These are phyloP conservation scores for Vandiemenella viatica DNA, from an alignment of 2,888 invertebrate genomes.

Conservation along the genomic window DNA sequence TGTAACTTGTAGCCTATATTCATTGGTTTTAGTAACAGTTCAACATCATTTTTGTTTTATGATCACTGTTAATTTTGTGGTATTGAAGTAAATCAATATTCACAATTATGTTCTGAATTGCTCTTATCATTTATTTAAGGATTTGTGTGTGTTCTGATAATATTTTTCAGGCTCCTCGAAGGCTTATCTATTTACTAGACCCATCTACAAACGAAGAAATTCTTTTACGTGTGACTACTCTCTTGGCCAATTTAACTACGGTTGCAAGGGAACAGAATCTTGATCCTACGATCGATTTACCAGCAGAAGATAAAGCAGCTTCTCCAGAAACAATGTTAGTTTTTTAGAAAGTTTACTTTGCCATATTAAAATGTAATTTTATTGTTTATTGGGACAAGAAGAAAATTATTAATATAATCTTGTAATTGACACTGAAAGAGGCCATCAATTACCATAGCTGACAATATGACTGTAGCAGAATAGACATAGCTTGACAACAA, in stretches of 20 bases:
- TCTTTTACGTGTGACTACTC: slow-evolving; percentile 32
- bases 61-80: too few relatives aligned
- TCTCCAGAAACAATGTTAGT: slow-evolving; percentile 37
- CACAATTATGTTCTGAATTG: too few relatives aligned
- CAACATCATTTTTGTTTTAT: too few relatives aligned
- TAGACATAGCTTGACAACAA: too few relatives aligned
- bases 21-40: too few relatives aligned
- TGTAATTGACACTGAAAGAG: neutral
- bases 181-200: slow-evolving; percentile 31
- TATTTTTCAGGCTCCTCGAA: slow-evolving; percentile 32
- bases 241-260: slow-evolving; percentile 33
- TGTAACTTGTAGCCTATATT: too few relatives aligned
- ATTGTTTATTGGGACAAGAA: neutral
- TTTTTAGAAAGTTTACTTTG: neutral
- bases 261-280: slow-evolving; percentile 28
- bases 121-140: too few relatives aligned
- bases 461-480: too few relatives aligned
- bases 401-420: neutral
- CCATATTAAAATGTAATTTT: neutral
- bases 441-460: too few relatives aligned
- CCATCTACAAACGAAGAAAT: slow-evolving; percentile 29
- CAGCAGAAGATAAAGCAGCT: slow-evolving; percentile 34
- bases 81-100: too few relatives aligned
- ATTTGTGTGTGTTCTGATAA: neutral
- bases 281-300: slow-evolving; percentile 31